phyloP scores from a whole-genome alignment of 2,888 invertebrate species.

The Eumacrocentrus americanus region DNA sequence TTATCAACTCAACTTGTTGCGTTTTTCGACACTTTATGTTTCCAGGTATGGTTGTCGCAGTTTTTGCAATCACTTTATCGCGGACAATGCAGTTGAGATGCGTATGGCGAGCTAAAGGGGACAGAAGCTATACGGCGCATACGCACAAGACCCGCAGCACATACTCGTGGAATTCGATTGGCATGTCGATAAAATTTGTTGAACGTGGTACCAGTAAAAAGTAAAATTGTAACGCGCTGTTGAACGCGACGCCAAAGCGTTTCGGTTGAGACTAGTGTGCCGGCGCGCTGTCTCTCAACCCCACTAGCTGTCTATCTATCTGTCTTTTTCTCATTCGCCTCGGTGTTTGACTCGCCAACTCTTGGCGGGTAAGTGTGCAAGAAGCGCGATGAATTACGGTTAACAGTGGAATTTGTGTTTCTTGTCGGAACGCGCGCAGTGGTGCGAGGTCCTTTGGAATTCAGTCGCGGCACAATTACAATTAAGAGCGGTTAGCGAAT shows the following conservation, averaged over 20 bases:
- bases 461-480: constrained; percentile 59
- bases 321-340: constrained; percentile 8
- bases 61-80: no score
- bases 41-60: no score
- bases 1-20: no score
- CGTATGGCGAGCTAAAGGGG: no score
- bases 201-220: constrained; percentile 46
- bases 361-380: constrained; percentile 34
- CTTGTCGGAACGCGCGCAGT: constrained; percentile 45
- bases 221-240: constrained; percentile 49
- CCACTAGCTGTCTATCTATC: constrained; percentile 9
- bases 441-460: constrained; percentile 50
- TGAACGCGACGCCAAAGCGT: constrained; percentile 35
- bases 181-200: constrained; percentile 53
- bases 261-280: constrained; percentile 13
- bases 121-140: not conserved
- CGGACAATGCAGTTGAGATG: not conserved
- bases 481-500: constrained; percentile 62
- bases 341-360: constrained; percentile 18
- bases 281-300: not conserved
- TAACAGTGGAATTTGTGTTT: constrained; percentile 59
- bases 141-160: constrained; percentile 25
- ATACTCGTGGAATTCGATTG: constrained; percentile 39
- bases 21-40: no score
- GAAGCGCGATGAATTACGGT: constrained; percentile 55